Evolutionary conservation across 2,797 vertebrate genomes (phyloP).

Genomic region (Pyrocephalus nanus): DNA sequence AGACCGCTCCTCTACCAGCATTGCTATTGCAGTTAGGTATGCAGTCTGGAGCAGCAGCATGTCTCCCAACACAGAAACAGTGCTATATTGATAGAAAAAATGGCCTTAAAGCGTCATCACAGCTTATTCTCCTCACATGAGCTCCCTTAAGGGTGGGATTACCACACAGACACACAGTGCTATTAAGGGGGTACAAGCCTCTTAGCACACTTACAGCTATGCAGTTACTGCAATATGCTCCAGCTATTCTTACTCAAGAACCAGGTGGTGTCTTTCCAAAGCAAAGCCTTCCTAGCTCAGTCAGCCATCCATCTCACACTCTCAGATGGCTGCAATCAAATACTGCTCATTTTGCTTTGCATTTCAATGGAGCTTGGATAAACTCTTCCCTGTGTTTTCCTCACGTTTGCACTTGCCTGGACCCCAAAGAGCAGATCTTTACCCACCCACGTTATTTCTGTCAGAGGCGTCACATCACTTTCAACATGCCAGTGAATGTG

Average conservation of each 20-base stretch:
- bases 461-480: not conserved
- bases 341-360: conserved; percentile 1
- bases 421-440: not conserved
- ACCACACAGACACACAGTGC: not conserved
- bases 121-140: not conserved
- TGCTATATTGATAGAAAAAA: not conserved
- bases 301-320: not conserved
- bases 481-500: not conserved
- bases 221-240: not conserved
- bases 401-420: not conserved
- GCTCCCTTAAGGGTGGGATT: not conserved
- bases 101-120: not conserved
- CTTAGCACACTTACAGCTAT: not conserved
- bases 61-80: not conserved
- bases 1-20: not conserved
- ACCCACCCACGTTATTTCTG: not conserved
- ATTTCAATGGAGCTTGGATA: not conserved
- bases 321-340: conserved; percentile 11
- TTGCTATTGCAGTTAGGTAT: not conserved
- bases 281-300: not conserved
- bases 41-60: not conserved
- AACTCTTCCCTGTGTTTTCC: not conserved
- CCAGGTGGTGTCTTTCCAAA: conserved; percentile 9
- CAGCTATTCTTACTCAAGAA: conserved; percentile 13
- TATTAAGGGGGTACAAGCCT: conserved; percentile 8